Evolutionary conservation across 2,797 vertebrate species (phyloP).

Genomic region (Pitangus sulphuratus): DNA sequence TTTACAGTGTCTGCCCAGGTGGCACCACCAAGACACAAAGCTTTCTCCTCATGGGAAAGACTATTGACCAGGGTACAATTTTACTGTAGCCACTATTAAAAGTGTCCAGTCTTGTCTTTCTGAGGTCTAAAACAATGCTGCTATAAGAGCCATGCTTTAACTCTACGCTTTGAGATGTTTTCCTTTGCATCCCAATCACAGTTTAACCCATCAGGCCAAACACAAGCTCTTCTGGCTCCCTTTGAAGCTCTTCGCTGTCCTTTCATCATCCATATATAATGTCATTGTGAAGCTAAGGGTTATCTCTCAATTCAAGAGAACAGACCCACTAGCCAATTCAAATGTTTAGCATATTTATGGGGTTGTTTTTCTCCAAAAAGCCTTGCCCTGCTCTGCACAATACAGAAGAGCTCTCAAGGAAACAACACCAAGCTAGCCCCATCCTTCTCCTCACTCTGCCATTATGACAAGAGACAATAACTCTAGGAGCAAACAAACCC

Average conservation of each 20-base stretch:
- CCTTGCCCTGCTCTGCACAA: background rate
- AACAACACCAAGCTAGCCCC: background rate
- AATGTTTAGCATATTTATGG: background rate
- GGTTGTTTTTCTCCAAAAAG: background rate
- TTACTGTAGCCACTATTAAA: background rate
- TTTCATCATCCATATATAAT: background rate
- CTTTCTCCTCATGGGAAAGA: background rate
- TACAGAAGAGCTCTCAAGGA: background rate
- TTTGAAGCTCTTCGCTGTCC: background rate
- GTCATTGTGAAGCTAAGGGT: background rate
- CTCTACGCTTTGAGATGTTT: background rate
- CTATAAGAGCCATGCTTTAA: background rate
- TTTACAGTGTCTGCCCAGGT: background rate
- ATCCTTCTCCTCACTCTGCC: background rate
- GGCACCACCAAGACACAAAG: background rate
- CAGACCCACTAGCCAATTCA: background rate
- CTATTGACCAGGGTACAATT: background rate
- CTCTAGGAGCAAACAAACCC: background rate
- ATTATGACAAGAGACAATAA: rapidly evolving
- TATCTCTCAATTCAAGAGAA: background rate
- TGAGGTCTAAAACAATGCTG: background rate
- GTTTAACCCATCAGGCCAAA: background rate
- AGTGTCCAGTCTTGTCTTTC: background rate
- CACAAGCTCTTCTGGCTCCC: background rate
- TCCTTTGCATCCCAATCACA: background rate